Evolutionary conservation across 2,797 vertebrate genomes (phyloP).

Genomic region (Anisognathus igniventris): DNA sequence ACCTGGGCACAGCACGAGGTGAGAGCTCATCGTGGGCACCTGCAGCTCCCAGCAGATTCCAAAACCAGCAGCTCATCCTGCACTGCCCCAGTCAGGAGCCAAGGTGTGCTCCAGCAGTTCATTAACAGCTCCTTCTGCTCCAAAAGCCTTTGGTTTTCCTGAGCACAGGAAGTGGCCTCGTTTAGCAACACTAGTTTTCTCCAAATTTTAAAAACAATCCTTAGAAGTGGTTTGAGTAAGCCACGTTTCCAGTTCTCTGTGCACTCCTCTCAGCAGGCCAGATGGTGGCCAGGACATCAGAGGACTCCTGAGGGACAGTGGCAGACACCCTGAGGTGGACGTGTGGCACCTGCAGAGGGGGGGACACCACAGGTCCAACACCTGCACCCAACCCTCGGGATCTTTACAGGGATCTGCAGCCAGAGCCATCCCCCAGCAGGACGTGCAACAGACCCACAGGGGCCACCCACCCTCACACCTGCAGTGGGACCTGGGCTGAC

Average conservation of each 20-base stretch:
- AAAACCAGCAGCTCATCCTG: not conserved
- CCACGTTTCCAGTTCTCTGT: not conserved
- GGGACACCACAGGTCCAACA: not conserved
- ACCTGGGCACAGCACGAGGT: rapidly evolving
- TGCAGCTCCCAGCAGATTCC: not conserved
- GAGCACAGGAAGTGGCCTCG: rapidly evolving
- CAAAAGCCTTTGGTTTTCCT: not conserved
- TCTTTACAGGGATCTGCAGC: not conserved
- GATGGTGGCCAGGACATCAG: not conserved
- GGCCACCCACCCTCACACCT: not conserved
- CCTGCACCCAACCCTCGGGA: not conserved
- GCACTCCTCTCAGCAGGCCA: not conserved
- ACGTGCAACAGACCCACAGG: rapidly evolving
- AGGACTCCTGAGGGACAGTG: not conserved
- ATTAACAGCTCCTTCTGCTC: not conserved
- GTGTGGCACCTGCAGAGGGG: not conserved
- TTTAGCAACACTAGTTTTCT: not conserved
- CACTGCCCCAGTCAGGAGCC: not conserved
- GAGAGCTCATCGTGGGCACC: not conserved
- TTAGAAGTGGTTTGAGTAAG: not conserved
- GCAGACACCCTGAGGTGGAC: not conserved
- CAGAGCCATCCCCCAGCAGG: not conserved
- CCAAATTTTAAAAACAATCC: not conserved
- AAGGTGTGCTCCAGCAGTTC: not conserved
- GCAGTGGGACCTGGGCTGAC: not conserved